Evolutionary conservation across 2,797 vertebrate species (phyloP).

Genomic region (Coregonus suidteri): DNA sequence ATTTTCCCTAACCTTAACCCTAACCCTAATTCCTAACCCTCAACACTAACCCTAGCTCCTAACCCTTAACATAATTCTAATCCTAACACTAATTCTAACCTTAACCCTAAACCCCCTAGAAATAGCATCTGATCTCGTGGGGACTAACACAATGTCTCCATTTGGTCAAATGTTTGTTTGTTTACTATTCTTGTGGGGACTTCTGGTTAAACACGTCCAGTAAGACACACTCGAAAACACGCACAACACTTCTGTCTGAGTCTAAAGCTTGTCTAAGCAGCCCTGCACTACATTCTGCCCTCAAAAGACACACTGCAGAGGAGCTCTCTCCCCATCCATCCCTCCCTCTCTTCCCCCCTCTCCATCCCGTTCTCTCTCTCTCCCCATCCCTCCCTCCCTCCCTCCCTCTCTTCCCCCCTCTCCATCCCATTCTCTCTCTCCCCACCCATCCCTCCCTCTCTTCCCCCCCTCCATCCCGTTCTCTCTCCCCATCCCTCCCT

Average conservation of each 20-base stretch:
- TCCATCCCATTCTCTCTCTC: no score
- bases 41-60: no score
- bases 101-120: no score
- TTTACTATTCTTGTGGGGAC: no score
- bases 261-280: background rate
- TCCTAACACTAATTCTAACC: no score
- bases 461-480: background rate
- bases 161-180: no score
- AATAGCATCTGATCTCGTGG: no score
- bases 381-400: background rate
- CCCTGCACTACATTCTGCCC: background rate
- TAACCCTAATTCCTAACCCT: no score
- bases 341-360: background rate
- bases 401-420: background rate
- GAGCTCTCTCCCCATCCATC: background rate
- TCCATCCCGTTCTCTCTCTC: background rate
- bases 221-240: constrained; percentile 16
- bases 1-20: no score
- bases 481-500: background rate
- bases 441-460: background rate
- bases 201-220: background rate
- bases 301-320: background rate
- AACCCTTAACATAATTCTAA: no score
- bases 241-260: background rate
- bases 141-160: no score